Evolutionary conservation across 2,113 vertebrate genomes (phyloP), one percentile per base, ranked within the genome.

Genomic region (Capreolus pygargus): DNA sequence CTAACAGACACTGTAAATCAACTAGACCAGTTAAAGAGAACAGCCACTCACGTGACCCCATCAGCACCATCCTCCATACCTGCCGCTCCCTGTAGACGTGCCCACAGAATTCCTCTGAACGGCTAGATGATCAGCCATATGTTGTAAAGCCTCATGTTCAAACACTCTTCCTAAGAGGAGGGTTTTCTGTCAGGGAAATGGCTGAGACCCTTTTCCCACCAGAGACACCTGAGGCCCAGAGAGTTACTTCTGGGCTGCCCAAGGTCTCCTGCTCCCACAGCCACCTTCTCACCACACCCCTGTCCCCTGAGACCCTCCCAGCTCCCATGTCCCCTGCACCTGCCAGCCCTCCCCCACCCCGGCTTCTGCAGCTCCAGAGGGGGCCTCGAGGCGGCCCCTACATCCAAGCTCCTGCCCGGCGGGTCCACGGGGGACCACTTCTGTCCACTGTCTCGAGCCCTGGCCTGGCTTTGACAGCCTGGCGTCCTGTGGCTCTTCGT

Each of bases 71-170:
- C 28, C 82, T 2, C 1, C 5, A 10, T 28, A 27, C 83, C 14
- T 12, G 39, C 84, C 0, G 3, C 39, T 33, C 43, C 19, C 54
- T 5, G 9, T 3, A 27, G 36, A 15, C 1, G 8, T 1, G 21
- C 30, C 30, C 43, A 1, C 45, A 5, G 33, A 6, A 3, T 15
- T 16, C 30, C 33, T 14, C 58, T 16, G 43, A 50, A 8, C 14
- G 2, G 19, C 45, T n/a, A 4, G 85, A 39, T 7, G 1, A 8
- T 36, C 81, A 79, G 74, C 5, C 1, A 11, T 13, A 7, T 12
- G 10, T 39, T 7, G 0, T 23, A 16, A 5, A 3, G 16, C 33
- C 60, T 13, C 13, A 6, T 14, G 3, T 25, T 17, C 21, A 5
- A 28, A 33, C 5, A 28, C 79, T 64, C 47, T 3, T 64, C 57